These are phyloP conservation scores for Pseudachorutes palmiensis DNA, from an alignment of 1,140 invertebrate species.

Conservation along the genomic window DNA sequence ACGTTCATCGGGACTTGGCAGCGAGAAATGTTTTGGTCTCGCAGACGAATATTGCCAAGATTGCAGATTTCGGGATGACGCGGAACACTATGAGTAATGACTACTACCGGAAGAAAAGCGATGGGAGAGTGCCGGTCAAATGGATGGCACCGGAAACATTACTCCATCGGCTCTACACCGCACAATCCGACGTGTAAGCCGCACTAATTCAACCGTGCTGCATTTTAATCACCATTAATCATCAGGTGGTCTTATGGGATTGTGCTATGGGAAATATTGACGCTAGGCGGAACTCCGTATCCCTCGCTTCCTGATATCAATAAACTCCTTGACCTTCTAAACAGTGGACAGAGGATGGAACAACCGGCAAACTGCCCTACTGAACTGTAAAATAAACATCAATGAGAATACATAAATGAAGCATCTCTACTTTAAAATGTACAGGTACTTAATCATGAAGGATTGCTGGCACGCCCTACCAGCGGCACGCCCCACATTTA, in stretches of 20 bases:
- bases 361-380: conserved; percentile 81
- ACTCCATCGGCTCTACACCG: conserved; percentile 85
- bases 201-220: too few species aligned
- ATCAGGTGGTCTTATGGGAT: conserved; percentile 87
- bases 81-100: conserved; percentile 87
- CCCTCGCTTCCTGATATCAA: conserved; percentile 73
- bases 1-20: conserved; percentile 93
- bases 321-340: conserved; percentile 71
- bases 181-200: conserved; percentile 91
- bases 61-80: conserved; percentile 97
- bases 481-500: conserved; percentile 74
- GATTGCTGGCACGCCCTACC: conserved; percentile 90
- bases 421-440: conserved; percentile 34
- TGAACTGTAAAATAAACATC: conserved; percentile 64
- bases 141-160: conserved; percentile 99
- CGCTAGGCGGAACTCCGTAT: conserved; percentile 82
- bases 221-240: too few species aligned
- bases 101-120: conserved; percentile 96
- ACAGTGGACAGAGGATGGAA: conserved; percentile 86
- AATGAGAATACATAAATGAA: not conserved
- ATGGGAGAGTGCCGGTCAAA: conserved; percentile 88
- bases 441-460: conserved; percentile 81
- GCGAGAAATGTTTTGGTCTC: conserved; percentile 94
- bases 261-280: conserved; percentile 91
- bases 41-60: conserved; percentile 86